These are phyloP conservation scores for Lordiphosa collinella DNA, from an alignment of 1,140 invertebrate species.

Conservation along the genomic window DNA sequence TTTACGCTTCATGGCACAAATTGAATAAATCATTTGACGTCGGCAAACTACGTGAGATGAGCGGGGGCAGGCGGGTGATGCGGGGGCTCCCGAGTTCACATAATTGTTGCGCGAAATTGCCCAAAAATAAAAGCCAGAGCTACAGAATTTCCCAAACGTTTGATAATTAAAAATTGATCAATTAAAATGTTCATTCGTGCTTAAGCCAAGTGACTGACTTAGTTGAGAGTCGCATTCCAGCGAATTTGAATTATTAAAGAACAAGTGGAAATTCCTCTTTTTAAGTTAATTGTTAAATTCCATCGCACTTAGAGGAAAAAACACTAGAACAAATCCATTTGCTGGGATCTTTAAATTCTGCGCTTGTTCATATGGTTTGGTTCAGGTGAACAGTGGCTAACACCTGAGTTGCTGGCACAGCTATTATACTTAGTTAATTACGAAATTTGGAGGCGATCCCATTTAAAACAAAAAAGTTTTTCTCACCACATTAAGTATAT, in stretches of 20 bases:
- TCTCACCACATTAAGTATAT: too few species aligned
- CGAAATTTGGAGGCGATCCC: too few species aligned
- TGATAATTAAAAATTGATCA: conserved; percentile 48
- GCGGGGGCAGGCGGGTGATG: not conserved
- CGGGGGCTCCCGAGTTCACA: conserved; percentile 36
- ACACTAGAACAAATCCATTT: too few species aligned
- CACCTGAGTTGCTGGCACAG: too few species aligned
- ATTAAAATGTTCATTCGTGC: conserved; percentile 29
- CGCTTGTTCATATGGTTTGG: too few species aligned
- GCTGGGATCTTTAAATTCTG: too few species aligned
- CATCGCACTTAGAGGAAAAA: too few species aligned
- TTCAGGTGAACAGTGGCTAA: too few species aligned
- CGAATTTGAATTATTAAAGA: not conserved
- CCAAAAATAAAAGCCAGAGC: conserved; percentile 36
- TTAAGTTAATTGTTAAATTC: too few species aligned
- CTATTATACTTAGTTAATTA: too few species aligned
- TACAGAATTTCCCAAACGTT: conserved; percentile 16
- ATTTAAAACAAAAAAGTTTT: too few species aligned
- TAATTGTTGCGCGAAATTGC: conserved; percentile 60
- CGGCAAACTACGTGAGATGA: conserved; percentile 25
- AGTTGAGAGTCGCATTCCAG: conserved; percentile 1
- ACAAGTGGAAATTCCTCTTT: too few species aligned
- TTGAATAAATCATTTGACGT: conserved; percentile 72
- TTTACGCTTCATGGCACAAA: conserved; percentile 73
- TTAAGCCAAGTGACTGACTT: not conserved